Conservation (phyloP, 1,140 invertebrate species). For the Leucophenga varia region DNA sequence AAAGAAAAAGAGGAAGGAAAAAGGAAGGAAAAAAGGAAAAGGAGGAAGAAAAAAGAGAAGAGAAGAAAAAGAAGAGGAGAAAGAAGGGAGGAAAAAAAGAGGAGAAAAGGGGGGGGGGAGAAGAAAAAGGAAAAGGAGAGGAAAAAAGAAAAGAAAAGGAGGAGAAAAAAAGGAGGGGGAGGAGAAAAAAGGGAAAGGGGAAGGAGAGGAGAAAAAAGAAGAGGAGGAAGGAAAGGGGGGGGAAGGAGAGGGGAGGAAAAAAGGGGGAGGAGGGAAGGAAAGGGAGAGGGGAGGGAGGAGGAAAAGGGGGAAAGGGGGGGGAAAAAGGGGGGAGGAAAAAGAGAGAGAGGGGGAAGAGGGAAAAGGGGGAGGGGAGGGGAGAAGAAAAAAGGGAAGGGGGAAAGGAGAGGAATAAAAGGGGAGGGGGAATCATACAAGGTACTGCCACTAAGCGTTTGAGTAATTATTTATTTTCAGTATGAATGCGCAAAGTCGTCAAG, state of each 20-base stretch:
- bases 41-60: not conserved
- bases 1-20: too few relatives aligned
- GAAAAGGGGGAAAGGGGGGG: not conserved
- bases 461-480: too few relatives aligned
- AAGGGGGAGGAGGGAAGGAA: not conserved
- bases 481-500: too few relatives aligned
- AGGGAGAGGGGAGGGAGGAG: not conserved
- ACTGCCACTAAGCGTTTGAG: too few relatives aligned
- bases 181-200: too few relatives aligned
- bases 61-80: not conserved
- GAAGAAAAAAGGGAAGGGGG: slow-evolving; percentile 10
- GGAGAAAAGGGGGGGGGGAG: not conserved
- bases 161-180: too few relatives aligned
- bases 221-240: not conserved
- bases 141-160: too few relatives aligned
- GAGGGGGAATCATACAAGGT: too few relatives aligned
- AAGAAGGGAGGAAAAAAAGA: not conserved
- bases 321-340: slow-evolving; percentile 10
- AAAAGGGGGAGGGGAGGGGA: slow-evolving; percentile 6
- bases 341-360: not conserved
- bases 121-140: not conserved
- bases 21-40: not conserved
- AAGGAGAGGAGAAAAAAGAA: not conserved
- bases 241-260: not conserved
- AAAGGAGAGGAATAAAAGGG: not conserved